Evolutionary conservation across 2,797 vertebrate species (phyloP), one percentile per base, ranked within the genome.

Genomic region (Epinephelus awoara): DNA sequence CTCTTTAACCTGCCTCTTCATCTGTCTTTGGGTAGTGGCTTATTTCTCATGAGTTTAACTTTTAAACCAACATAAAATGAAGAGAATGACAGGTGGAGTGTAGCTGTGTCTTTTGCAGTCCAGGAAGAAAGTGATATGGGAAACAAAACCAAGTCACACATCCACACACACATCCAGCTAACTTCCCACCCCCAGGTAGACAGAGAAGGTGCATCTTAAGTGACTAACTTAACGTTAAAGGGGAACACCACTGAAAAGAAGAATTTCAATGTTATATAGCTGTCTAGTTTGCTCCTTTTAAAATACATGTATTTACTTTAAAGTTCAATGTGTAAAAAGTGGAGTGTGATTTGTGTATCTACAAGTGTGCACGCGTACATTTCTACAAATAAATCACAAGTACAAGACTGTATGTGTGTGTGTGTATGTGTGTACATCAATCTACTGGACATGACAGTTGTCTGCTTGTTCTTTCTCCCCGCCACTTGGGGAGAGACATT

Each of bases 361-460:
- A 15, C 17, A 1, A 10, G 9, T 51, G 40, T 52, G 7, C 2
- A n/a, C 47, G 54, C 75, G 55, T 46, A 19, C 38, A 49, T 27
- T 50, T 78, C 21, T 74, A 44, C 52, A 56, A 61, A 51, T 27
- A 38, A 57, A 67, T 34, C 34, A 40, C 59, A 27, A n/a, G 51
- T 71, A 63, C 34, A 29, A 62, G n/a, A 46, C 8, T 40, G 11
- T 55, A 1, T 54, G 42, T 25, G 13, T 55, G 47, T 57, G 47
- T 57, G 19, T 42, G 3, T 19, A 34, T 38, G 62, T 75, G 56
- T 65, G 12, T 21, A 4, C 4, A 10, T 19, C 5, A 7, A 44
- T 82, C 83, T 93, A 98, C 86, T 98, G 97, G 79, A 98, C 94
- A 0, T 94, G 95, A 62, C 97, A 98, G 65, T 96, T 96, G 62